Base-by-base conservation (phyloP, 2,888 invertebrate species). In the Microplitis manilae region DNA sequence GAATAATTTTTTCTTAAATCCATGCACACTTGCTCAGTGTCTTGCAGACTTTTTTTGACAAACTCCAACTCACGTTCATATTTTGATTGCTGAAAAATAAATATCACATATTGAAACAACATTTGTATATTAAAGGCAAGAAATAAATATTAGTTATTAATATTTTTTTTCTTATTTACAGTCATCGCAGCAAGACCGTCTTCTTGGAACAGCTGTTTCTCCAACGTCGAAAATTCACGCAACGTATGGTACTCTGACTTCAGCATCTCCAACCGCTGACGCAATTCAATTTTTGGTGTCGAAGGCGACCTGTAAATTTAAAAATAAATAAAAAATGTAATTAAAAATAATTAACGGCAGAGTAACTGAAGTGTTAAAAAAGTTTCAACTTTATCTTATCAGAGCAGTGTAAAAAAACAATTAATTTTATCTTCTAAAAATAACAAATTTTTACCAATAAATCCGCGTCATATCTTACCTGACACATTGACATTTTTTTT, bases 161-260 rank as follows among this genome's bases (percentile, higher is more conserved):
- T 40, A 40, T 40, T 7, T 13, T 30, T 13, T 70, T 20, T 20
- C 17, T 20, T 39, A 41, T 61, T 78, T 71, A 81, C 80, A 79
- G 78, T 80, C 7, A 78, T 77, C 17, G 70, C 71, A 39, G 78
- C 75, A 0, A 76, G 71, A 15, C 77, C 62, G 82, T 91, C 90
- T 73, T 87, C 88, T 15, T 91, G 90, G 6, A 89, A 82, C 78
- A 91, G 89, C 73, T 93, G 91, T 78, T 92, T 93, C 86, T 94
- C 94, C 80, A 93, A 88, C 73, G 91, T 91, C 1, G 94, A 93
- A 79, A 93, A 91, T 82, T 93, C 92, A 73, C 91, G 88, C 15
- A 94, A 89, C 76, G 92, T 92, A 80, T 91, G 88, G 0, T 92
- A 90, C 80, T 93, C 92, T 73, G 90, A 90, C 80, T 92, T 91